Percentiles rank a stretch among this genome's conserved stretches.
These are phyloP conservation scores for Dromas ardeola DNA, from an alignment of 2,113 vertebrate genomes.

Conservation along the genomic window DNA sequence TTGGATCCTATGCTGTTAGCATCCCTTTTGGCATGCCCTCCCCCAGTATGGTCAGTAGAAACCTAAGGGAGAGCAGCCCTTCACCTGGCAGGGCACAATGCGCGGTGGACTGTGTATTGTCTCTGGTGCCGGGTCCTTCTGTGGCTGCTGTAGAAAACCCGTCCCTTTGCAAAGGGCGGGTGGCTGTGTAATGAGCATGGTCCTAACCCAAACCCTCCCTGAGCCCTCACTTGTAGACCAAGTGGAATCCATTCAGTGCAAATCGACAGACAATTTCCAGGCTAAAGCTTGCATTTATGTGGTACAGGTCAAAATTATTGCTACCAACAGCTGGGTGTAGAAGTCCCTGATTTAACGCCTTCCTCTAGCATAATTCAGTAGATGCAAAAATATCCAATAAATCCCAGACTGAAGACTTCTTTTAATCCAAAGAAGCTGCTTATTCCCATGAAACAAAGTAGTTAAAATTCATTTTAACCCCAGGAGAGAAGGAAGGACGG, in stretches of 20 bases:
- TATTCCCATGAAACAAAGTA: not conserved
- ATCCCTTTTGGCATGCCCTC: not conserved
- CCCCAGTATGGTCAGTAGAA: not conserved
- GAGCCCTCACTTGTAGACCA: not conserved
- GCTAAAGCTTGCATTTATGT: not conserved
- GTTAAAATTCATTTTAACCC: conserved; percentile 14
- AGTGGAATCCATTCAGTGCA: not conserved
- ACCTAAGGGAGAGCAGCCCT: not conserved
- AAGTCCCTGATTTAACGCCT: not conserved
- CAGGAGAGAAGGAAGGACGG: not conserved
- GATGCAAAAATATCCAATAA: not conserved
- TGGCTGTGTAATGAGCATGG: not conserved
- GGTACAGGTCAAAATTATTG: not conserved
- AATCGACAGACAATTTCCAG: not conserved
- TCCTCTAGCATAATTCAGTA: not conserved
- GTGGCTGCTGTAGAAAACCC: not conserved
- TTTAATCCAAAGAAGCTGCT: not conserved
- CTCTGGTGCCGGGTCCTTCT: not conserved
- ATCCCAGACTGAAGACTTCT: not conserved
- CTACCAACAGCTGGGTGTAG: not conserved
- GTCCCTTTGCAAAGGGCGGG: not conserved
- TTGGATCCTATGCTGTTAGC: not conserved
- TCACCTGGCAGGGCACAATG: not conserved
- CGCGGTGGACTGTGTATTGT: not conserved
- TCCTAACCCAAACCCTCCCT: not conserved